These are phyloP conservation scores for Oppia nitens DNA, from an alignment of 1,140 invertebrate species.

Conservation along the genomic window DNA sequence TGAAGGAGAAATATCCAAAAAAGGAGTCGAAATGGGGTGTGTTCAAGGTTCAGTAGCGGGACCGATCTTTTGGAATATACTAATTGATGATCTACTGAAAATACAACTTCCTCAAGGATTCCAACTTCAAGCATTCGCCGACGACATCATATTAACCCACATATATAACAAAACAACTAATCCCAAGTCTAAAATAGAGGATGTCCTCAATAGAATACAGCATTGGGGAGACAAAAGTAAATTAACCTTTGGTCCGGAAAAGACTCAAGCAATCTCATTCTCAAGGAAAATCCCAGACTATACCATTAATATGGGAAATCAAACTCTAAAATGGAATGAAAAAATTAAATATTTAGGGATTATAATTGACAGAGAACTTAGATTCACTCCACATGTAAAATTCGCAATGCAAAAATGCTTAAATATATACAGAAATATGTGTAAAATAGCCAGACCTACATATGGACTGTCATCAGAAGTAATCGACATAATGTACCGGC, in stretches of 20 bases:
- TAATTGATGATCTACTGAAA: constrained; percentile 13
- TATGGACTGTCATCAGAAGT: not conserved
- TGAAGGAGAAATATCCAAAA: not conserved
- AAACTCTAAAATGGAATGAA: not conserved
- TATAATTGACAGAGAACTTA: not conserved
- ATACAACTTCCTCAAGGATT: constrained; percentile 4
- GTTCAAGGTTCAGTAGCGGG: constrained; percentile 13
- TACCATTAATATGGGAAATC: too few relatives aligned
- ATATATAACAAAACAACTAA: too few relatives aligned
- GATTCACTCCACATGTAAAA: not conserved
- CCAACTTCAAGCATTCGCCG: constrained; percentile 12
- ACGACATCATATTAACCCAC: constrained; percentile 2
- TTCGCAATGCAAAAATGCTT: not conserved
- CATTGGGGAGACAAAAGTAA: not conserved
- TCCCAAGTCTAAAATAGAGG: not conserved
- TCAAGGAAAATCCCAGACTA: not conserved
- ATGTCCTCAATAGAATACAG: not conserved
- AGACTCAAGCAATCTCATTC: not conserved
- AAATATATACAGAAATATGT: not conserved
- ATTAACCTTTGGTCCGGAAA: not conserved
- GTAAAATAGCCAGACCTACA: not conserved
- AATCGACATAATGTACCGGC: not conserved
- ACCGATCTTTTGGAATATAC: constrained; percentile 12
- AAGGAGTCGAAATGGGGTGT: constrained; percentile 2
- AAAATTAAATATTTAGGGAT: not conserved